A percentile compares a stretch with the other conserved stretches of the same genome.
phyloP scores from a whole-genome alignment of 2,888 invertebrate genomes.

The Biston betularia region DNA sequence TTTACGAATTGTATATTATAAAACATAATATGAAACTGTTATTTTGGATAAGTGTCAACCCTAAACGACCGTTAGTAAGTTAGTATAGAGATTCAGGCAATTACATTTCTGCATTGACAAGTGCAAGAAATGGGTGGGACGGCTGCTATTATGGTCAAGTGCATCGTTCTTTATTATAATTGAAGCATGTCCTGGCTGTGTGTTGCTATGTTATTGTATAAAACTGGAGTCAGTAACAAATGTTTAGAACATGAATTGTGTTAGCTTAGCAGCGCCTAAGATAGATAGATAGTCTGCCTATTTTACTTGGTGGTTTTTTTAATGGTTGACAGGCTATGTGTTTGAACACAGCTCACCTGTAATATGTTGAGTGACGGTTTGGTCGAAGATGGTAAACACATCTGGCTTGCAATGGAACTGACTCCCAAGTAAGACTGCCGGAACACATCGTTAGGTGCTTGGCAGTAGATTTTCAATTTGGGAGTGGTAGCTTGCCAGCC shows the following conservation, averaged over 20 bases:
- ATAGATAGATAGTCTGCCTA: too few species aligned
- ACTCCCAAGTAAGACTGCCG: too few species aligned
- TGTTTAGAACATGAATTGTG: neutral
- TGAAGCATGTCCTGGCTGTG: constrained; percentile 38
- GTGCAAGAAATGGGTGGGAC: constrained; percentile 61
- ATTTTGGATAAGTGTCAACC: constrained; percentile 24
- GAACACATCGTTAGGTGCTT: too few species aligned
- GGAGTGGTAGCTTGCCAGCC: too few species aligned
- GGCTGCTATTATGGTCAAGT: constrained; percentile 41
- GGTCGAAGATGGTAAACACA: too few species aligned
- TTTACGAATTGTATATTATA: neutral
- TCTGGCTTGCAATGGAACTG: too few species aligned
- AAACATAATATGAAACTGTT: too few species aligned
- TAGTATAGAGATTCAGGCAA: constrained; percentile 70
- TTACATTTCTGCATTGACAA: constrained; percentile 71
- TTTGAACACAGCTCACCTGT: too few species aligned
- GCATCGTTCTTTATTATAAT: constrained; percentile 41
- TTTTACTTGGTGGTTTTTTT: neutral
- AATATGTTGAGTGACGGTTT: too few species aligned
- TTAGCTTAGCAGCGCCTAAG: too few species aligned
- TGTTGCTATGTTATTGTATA: constrained; percentile 26
- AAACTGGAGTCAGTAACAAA: neutral
- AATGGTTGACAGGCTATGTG: too few species aligned
- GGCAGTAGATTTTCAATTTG: too few species aligned
- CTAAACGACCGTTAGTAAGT: constrained; percentile 67